Conservation (phyloP, 2,113 vertebrate genomes). For the Porphyrio hochstetteri region DNA sequence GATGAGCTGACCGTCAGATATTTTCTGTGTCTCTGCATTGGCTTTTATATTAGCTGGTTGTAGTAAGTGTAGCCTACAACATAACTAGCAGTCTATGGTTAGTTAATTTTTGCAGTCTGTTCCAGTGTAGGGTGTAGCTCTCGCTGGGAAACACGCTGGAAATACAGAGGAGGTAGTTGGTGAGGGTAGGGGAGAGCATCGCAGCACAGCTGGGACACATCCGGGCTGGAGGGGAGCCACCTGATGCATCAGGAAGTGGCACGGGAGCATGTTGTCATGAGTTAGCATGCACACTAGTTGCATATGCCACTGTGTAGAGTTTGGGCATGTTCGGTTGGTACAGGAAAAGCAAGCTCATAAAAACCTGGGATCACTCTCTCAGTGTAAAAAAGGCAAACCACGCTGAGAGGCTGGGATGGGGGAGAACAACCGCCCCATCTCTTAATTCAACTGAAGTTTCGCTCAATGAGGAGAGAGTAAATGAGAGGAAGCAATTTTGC, state of each 20-base stretch:
- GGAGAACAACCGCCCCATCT: not conserved
- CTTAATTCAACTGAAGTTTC: not conserved
- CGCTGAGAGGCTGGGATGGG: not conserved
- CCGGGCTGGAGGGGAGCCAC: not conserved
- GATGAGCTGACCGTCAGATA: not conserved
- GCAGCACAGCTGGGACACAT: not conserved
- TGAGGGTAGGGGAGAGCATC: not conserved
- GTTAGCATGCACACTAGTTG: not conserved
- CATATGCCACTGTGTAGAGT: not conserved
- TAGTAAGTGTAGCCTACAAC: fast-evolving
- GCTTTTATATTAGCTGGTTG: not conserved
- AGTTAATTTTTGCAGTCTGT: not conserved
- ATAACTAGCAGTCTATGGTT: not conserved
- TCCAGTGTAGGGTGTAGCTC: not conserved
- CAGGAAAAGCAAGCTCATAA: not conserved
- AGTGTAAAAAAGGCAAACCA: not conserved
- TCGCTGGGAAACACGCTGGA: not conserved
- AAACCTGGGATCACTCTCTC: not conserved
- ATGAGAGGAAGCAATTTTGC: constrained; percentile 10
- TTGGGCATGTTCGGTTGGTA: not conserved
- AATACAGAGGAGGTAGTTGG: not conserved
- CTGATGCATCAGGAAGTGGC: not conserved
- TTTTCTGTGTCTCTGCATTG: not conserved
- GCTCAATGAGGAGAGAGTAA: not conserved
- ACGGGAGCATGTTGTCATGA: fast-evolving